phyloP scores from a whole-genome alignment of 2,888 invertebrate species.

The Callyntrura sp. region DNA sequence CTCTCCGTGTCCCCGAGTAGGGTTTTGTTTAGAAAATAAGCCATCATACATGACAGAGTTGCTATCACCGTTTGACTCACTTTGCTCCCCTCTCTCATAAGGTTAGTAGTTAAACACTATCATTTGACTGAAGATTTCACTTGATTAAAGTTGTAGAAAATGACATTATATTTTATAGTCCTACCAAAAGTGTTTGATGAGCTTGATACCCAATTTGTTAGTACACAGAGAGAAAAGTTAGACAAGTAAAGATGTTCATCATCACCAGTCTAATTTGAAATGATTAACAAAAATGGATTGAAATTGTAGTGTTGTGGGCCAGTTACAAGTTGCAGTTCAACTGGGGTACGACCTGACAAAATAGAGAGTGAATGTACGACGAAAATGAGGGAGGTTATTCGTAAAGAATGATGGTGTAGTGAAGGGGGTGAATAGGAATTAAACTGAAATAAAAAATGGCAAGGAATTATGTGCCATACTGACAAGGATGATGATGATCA shows the following conservation, averaged over 20 bases:
- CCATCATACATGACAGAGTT: neutral
- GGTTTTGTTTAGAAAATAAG: neutral
- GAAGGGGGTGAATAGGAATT: slow-evolving; percentile 24
- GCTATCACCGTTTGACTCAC: neutral
- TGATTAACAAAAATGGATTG: neutral
- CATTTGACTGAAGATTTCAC: neutral
- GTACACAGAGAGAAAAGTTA: too few species aligned
- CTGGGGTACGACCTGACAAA: neutral
- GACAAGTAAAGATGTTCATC: too few species aligned
- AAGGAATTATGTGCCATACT: neutral
- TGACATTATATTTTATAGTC: too few species aligned
- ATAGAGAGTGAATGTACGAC: neutral
- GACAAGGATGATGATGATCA: neutral
- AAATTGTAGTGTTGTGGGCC: neutral
- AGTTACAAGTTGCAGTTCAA: slow-evolving; percentile 38
- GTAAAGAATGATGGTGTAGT: slow-evolving; percentile 7
- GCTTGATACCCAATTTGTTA: too few species aligned
- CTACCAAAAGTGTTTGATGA: too few species aligned
- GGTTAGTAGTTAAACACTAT: neutral
- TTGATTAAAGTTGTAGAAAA: neutral
- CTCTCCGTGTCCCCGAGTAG: neutral
- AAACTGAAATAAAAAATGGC: slow-evolving; percentile 13
- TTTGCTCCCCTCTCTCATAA: neutral
- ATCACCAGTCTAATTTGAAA: slow-evolving; percentile 3
- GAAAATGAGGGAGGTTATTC: neutral